Evolutionary conservation across 2,797 vertebrate species (phyloP), one percentile per base, ranked within the genome.

Genomic region (Holocentrus rufus): DNA sequence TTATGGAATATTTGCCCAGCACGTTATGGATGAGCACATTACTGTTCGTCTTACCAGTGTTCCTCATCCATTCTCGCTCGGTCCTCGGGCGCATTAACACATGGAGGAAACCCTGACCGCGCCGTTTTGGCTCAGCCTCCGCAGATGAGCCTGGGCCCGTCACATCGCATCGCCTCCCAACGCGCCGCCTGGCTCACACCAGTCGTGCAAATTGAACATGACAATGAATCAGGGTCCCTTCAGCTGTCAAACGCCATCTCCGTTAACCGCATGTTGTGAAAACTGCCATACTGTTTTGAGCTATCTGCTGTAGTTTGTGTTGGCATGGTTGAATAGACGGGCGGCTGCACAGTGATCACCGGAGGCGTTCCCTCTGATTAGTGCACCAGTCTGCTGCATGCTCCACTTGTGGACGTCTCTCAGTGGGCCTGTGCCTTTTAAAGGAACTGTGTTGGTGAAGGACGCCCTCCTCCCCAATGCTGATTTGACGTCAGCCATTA

Each of bases 21-120:
- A 56, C 1, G 77, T 88, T 85, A 84, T 84, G 79, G 71, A 89
- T 76, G 83, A 74, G 65, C 73, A 77, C 72, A 87, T 87, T 79
- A 82, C 69, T 47, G 76, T 42, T 71, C 22, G 1, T 76, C 69
- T 36, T 57, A 65, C 55, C 25, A 27, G 13, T 46, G 58, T 17
- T 72, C 17, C 68, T 83, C 77, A 66, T 77, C 58, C 20, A 3
- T 78, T 69, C 55, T 42, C 36, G 10, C 15, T 2, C 55, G 34
- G 56, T 9, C 36, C 14, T 66, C 23, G 34, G 30, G n/a, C 14
- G 25, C 2, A 1, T 30, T 69, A 59, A 30, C 50, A 59, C 44
- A 3, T 14, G 54, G 55, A 36, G 34, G 66, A 13, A n/a, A 15
- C 27, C 11, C 49, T 36, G 74, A 64, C 60, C 69, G 15, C 17